Base-by-base conservation (phyloP, 2,797 vertebrate species). In the Syngnathus rostellatus region DNA sequence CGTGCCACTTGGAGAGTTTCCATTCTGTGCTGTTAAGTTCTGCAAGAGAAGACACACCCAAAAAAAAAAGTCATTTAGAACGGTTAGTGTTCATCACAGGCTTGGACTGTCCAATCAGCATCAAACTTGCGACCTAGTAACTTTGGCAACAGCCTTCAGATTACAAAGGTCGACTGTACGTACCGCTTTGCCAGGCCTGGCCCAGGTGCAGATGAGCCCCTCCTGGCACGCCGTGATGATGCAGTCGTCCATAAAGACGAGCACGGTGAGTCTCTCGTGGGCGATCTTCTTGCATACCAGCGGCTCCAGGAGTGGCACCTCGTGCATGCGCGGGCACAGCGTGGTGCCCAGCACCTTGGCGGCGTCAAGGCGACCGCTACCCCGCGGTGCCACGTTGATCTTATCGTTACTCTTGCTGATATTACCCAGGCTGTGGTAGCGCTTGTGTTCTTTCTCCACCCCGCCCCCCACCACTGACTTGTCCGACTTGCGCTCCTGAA, bases 221-320 rank as follows among this genome's bases (percentile, higher is more conserved):
- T 95, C 94, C 68, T 95, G 95, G 85, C 95, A 97, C 60, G 94
- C 95, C 0, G 94, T 97, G 83, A 96, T 92, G 81, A 96, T 95
- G 71, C 94, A 97, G 83, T 97, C 95, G 75, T 96, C 94, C 90
- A 97, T 89, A 87, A 97, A 96, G 1, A 95, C 92, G 17, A 97
- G 87, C 38, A 97, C 94, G 0, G 94, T 95, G 69, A 96, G 90
- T 60, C 95, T 85, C 83, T 96, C 95, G 12, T 95, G 94, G 2
- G 94, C 94, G 0, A 97, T 96, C 85, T 96, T 97, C 89, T 97
- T 95, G 80, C 95, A 97, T 48, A 97, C 93, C 3, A 97, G 91
- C 0, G 95, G 94, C 84, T 97, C 94, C 37, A 96, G 91, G 81
- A 96, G 87, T 0, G 95, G 94, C 69, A 97, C 94, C 80, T 96